Conservation (phyloP, 1,140 invertebrate species). For the Trichoplusia ni region DNA sequence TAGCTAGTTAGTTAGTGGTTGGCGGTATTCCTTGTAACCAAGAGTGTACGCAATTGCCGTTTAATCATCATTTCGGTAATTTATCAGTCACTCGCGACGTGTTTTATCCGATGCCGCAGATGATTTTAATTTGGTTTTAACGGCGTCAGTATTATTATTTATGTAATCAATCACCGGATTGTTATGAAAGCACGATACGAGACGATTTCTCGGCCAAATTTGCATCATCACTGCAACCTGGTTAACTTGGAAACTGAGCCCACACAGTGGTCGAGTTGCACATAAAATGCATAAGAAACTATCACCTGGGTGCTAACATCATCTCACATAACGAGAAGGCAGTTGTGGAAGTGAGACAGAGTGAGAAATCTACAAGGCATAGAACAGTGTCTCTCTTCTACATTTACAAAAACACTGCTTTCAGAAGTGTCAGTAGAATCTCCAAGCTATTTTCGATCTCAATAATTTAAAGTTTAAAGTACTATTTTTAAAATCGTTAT, state of each 20-base stretch:
- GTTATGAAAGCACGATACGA: constrained; percentile 78
- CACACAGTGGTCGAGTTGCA: constrained; percentile 34
- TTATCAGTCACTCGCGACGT: constrained; percentile 70
- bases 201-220: constrained; percentile 76
- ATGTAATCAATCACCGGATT: constrained; percentile 79
- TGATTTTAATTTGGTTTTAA: constrained; percentile 78
- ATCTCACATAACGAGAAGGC: too few species aligned
- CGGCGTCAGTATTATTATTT: constrained; percentile 77
- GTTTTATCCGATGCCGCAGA: constrained; percentile 74
- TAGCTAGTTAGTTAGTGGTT: too few species aligned
- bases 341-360: too few species aligned
- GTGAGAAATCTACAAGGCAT: too few species aligned
- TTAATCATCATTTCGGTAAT: constrained; percentile 76
- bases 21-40: neutral
- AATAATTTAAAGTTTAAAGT: constrained; percentile 23
- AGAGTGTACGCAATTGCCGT: constrained; percentile 53
- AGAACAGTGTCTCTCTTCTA: too few species aligned
- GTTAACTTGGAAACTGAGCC: constrained; percentile 42
- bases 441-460: constrained; percentile 12
- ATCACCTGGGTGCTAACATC: too few species aligned
- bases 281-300: constrained; percentile 25
- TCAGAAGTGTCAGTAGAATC: too few species aligned
- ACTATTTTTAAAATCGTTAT: constrained; percentile 27
- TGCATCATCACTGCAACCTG: constrained; percentile 70
- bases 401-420: too few species aligned